Percentiles rank a stretch among this genome's conserved stretches.
These are phyloP conservation scores for Stegana nigrithorax DNA, from an alignment of 2,888 invertebrate species.

Conservation along the genomic window DNA sequence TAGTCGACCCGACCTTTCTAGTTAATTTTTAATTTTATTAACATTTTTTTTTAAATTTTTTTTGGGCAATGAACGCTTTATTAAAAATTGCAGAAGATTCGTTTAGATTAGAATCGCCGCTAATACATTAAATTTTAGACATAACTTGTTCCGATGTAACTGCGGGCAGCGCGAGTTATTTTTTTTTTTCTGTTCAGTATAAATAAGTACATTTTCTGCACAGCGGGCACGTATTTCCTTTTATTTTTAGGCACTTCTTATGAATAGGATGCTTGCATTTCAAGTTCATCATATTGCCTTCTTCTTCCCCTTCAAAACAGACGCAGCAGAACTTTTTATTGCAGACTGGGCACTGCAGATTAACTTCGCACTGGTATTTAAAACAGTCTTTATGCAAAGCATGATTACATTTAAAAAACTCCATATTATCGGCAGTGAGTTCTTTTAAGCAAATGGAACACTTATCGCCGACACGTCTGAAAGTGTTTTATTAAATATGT, in stretches of 20 bases:
- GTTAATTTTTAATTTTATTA: too few relatives aligned
- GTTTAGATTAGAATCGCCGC: too few relatives aligned
- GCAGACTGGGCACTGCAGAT: conserved; percentile 32
- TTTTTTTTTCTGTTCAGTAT: too few relatives aligned
- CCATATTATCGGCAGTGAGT: conserved; percentile 20
- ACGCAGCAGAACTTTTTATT: conserved; percentile 35
- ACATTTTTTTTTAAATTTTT: too few relatives aligned
- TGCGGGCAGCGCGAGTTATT: too few relatives aligned
- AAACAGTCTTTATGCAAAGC: conserved; percentile 36
- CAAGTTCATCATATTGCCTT: conserved; percentile 22
- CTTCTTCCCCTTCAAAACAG: conserved; percentile 34
- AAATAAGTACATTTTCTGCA: conserved; percentile 26
- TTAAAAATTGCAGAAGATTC: too few relatives aligned
- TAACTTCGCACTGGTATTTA: neutral
- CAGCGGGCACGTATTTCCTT: conserved; percentile 27
- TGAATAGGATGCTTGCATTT: conserved; percentile 48
- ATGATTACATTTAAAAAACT: conserved; percentile 35
- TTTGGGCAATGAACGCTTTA: too few relatives aligned
- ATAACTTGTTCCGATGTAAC: too few relatives aligned
- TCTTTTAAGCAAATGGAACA: conserved; percentile 30
- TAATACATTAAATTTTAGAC: too few relatives aligned
- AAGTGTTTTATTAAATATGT: too few relatives aligned
- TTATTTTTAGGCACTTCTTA: conserved; percentile 13
- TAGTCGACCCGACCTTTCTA: too few relatives aligned
- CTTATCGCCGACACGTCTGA: too few relatives aligned